Evolutionary conservation across 1,140 invertebrate genomes (phyloP).

Genomic region (Hesperophylax magnus): DNA sequence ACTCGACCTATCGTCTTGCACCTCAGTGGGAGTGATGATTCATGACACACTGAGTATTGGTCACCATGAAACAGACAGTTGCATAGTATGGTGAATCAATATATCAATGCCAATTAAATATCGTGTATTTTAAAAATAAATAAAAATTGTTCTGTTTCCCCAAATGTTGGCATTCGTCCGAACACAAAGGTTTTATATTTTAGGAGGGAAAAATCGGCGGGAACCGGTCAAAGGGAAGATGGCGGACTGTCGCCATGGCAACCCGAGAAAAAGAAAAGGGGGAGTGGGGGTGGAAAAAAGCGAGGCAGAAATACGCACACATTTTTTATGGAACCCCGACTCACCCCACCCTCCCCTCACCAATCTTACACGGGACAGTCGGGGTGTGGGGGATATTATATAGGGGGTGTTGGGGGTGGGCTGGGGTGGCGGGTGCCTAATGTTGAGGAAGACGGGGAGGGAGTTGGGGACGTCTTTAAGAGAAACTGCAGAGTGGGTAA

Average conservation of each 20-base stretch:
- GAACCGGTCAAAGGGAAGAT: conserved; percentile 36
- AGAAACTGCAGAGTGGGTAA: conserved; percentile 10
- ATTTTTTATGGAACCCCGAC: conserved; percentile 51
- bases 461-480: neutral
- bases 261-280: conserved; percentile 43
- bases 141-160: neutral
- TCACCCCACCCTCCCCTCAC: neutral
- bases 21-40: too few relatives aligned
- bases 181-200: conserved; percentile 41
- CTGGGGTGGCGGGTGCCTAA: neutral
- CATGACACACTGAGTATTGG: too few relatives aligned
- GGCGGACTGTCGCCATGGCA: conserved; percentile 45
- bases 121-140: neutral
- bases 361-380: neutral
- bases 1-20: too few relatives aligned
- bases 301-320: conserved; percentile 44
- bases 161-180: conserved; percentile 18
- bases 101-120: neutral
- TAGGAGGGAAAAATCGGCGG: conserved; percentile 42
- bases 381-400: neutral
- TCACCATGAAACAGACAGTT: too few relatives aligned
- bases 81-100: too few relatives aligned
- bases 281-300: conserved; percentile 45
- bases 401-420: neutral
- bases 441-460: neutral